Conservation (phyloP, 2,113 vertebrate genomes). For the Jaculus jaculus region DNA sequence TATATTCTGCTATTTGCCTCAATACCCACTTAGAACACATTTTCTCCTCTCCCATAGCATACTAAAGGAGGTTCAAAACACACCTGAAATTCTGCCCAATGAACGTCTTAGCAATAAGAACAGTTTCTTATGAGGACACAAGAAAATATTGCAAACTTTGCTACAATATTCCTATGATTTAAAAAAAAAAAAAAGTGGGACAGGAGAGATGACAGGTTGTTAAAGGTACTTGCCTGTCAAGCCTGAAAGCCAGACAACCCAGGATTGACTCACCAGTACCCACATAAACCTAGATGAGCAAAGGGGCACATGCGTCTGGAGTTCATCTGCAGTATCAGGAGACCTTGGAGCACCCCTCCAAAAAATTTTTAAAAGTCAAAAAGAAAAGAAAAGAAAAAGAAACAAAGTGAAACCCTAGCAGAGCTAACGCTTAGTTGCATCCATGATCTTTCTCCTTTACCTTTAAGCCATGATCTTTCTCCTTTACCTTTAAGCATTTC, state of each 20-base stretch:
- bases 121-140: conserved; percentile 56
- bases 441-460: conserved; percentile 44
- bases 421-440: conserved; percentile 2
- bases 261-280: not conserved
- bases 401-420: conserved; percentile 28
- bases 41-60: conserved; percentile 30
- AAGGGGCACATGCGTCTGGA: too few species aligned
- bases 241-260: too few species aligned
- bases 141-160: conserved; percentile 58
- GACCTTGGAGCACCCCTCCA: too few species aligned
- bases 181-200: not conserved
- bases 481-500: conserved; percentile 55
- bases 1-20: conserved; percentile 2
- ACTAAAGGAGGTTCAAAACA: conserved; percentile 2
- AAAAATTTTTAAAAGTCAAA: too few species aligned
- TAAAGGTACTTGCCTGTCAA: too few species aligned
- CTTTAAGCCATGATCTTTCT: conserved; percentile 45
- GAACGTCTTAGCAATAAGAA: conserved; percentile 52
- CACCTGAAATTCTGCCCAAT: conserved; percentile 60
- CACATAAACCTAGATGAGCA: not conserved
- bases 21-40: conserved; percentile 26
- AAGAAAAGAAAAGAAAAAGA: too few species aligned
- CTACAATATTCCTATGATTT: not conserved
- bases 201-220: not conserved
- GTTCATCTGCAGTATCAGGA: too few species aligned